Evolutionary conservation across 2,113 vertebrate species (phyloP).

Genomic region (Passer montanus): DNA sequence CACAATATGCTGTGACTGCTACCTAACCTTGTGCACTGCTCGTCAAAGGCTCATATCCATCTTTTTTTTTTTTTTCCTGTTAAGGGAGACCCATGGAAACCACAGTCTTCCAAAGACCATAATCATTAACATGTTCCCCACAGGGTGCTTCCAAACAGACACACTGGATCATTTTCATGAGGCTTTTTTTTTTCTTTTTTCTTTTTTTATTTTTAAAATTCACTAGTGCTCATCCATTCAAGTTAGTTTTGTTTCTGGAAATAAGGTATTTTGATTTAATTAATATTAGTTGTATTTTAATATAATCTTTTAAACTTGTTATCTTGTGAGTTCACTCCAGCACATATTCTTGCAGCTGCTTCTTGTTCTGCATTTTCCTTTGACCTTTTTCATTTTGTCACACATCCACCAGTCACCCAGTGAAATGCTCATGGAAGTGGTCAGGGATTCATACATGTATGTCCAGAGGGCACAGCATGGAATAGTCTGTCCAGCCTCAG

Average conservation of each 20-base stretch:
- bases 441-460: not conserved
- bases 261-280: not conserved
- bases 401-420: not conserved
- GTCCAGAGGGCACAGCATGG: not conserved
- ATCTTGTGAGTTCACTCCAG: not conserved
- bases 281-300: not conserved
- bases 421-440: not conserved
- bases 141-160: not conserved
- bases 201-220: not conserved
- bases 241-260: not conserved
- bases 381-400: not conserved
- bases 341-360: not conserved
- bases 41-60: not conserved
- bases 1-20: conserved; percentile 25
- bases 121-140: not conserved
- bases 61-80: not conserved
- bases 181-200: not conserved
- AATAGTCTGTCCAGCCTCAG: not conserved
- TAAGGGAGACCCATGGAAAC: not conserved
- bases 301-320: not conserved
- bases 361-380: not conserved
- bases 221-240: not conserved
- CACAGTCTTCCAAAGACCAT: not conserved
- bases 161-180: not conserved
- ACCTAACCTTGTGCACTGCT: not conserved